A percentile compares a stretch with the other conserved stretches of the same genome.
phyloP scores from a whole-genome alignment of 2,797 vertebrate genomes.

The Rhinoraja longicauda region DNA sequence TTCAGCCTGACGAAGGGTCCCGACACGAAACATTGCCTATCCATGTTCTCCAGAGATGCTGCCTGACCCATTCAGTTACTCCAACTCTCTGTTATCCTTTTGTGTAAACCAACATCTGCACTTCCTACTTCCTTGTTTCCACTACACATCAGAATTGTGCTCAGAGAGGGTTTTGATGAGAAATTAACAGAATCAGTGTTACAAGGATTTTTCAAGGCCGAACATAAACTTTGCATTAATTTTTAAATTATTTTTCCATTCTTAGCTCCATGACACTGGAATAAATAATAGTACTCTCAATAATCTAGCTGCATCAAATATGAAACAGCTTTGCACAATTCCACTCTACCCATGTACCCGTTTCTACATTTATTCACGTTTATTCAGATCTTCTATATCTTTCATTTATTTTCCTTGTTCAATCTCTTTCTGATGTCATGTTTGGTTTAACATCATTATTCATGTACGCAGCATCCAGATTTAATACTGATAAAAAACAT shows the following conservation, averaged over 20 bases:
- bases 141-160: too few relatives aligned
- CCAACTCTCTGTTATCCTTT: too few relatives aligned
- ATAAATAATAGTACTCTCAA: background rate
- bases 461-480: too few relatives aligned
- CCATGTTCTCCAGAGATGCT: too few relatives aligned
- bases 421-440: background rate
- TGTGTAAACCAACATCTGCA: too few relatives aligned
- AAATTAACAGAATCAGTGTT: background rate
- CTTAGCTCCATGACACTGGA: background rate
- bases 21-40: too few relatives aligned
- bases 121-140: too few relatives aligned
- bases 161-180: background rate
- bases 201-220: background rate
- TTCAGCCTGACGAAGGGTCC: too few relatives aligned
- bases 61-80: too few relatives aligned
- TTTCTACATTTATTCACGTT: background rate
- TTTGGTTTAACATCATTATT: background rate
- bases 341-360: background rate
- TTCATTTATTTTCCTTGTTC: background rate
- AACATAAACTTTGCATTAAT: background rate
- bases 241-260: background rate
- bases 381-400: background rate
- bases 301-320: too few relatives aligned
- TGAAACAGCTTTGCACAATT: too few relatives aligned
- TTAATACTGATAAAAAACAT: background rate